These are phyloP conservation scores for Emmelina monodactyla DNA, from an alignment of 2,888 invertebrate genomes.

Conservation along the genomic window DNA sequence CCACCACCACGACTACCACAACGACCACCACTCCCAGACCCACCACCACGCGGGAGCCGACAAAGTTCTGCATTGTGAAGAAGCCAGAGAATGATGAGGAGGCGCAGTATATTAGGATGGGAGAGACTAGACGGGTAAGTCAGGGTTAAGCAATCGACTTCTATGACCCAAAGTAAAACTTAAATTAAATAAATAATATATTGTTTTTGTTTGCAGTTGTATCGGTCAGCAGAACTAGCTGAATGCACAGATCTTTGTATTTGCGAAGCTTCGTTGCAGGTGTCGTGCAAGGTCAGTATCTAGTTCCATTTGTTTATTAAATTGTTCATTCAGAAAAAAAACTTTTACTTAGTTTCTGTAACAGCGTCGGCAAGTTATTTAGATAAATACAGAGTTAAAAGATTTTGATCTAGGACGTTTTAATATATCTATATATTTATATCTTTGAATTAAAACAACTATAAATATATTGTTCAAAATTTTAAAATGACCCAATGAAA, in stretches of 20 bases:
- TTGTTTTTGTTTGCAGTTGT: constrained; percentile 66
- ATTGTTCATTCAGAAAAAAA: too few relatives aligned
- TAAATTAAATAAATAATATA: not conserved
- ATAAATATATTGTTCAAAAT: too few relatives aligned
- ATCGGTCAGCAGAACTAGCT: constrained; percentile 80
- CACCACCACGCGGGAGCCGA: constrained; percentile 65
- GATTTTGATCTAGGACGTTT: too few relatives aligned
- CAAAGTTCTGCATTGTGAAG: constrained; percentile 82
- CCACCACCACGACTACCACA: constrained; percentile 35
- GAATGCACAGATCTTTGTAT: constrained; percentile 92
- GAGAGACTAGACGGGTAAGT: constrained; percentile 84
- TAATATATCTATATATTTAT: too few relatives aligned
- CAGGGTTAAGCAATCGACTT: too few relatives aligned
- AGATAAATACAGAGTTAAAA: too few relatives aligned
- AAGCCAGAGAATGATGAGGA: constrained; percentile 80
- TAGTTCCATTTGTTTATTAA: too few relatives aligned
- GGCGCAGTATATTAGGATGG: constrained; percentile 82
- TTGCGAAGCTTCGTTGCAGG: constrained; percentile 77
- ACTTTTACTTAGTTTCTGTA: too few relatives aligned
- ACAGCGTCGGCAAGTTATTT: too few relatives aligned
- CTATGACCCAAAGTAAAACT: constrained; percentile 12
- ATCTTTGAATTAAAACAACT: too few relatives aligned
- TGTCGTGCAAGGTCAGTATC: constrained; percentile 84
- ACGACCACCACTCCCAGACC: constrained; percentile 62
- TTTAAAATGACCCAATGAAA: too few relatives aligned